Evolutionary conservation across 2,113 vertebrate species (phyloP).

Genomic region (Gymnogyps californianus): DNA sequence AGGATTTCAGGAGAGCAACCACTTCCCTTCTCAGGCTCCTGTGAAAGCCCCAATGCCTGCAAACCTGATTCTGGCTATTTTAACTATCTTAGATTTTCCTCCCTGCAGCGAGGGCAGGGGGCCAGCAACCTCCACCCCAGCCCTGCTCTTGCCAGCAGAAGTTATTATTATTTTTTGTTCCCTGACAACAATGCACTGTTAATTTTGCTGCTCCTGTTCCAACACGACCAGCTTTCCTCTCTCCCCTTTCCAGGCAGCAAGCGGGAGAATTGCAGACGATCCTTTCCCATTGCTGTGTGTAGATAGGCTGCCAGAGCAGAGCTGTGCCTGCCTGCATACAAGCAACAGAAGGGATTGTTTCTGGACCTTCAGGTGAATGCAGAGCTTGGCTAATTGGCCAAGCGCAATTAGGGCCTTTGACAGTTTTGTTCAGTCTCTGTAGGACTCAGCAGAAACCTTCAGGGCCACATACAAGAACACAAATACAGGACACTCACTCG

Average conservation of each 20-base stretch:
- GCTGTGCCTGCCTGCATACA: background rate
- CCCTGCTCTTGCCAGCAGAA: conserved; percentile 32
- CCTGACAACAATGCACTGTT: conserved; percentile 52
- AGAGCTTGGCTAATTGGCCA: background rate
- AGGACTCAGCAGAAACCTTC: background rate
- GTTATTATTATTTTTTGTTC: conserved; percentile 5
- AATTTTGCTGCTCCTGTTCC: conserved; percentile 53
- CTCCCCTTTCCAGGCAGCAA: conserved; percentile 3
- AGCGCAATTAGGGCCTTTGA: background rate
- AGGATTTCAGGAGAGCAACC: background rate
- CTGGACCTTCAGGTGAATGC: background rate
- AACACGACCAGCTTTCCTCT: conserved; percentile 42
- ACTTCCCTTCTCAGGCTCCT: background rate
- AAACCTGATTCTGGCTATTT: background rate
- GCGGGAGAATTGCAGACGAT: background rate
- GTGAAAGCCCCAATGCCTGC: background rate
- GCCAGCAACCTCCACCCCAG: conserved; percentile 53
- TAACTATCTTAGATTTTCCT: conserved; percentile 39
- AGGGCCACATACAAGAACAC: background rate
- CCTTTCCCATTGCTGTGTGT: background rate
- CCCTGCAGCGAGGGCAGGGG: conserved; percentile 11
- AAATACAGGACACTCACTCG: background rate
- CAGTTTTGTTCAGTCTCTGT: background rate
- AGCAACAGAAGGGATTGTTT: background rate
- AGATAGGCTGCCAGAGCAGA: background rate